phyloP scores from a whole-genome alignment of 2,888 invertebrate genomes.

The Prosapia bicincta region DNA sequence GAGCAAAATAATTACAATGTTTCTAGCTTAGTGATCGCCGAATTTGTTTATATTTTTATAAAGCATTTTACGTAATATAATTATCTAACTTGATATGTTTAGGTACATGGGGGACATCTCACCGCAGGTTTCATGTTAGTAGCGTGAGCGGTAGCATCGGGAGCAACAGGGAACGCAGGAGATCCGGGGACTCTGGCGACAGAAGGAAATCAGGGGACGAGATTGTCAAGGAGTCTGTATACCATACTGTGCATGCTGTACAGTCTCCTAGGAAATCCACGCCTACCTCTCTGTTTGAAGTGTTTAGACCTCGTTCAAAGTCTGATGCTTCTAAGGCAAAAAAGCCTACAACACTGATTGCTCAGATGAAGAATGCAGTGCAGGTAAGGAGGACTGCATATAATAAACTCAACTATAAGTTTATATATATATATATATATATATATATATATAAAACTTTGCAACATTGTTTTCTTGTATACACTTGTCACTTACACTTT shows the following conservation, averaged over 20 bases:
- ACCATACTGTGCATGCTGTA: constrained; percentile 14
- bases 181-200: constrained; percentile 19
- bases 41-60: no score
- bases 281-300: constrained; percentile 62
- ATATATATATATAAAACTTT: no score
- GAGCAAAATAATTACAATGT: no score
- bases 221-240: constrained; percentile 17
- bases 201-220: constrained; percentile 36
- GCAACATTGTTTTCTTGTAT: no score
- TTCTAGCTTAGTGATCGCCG: no score
- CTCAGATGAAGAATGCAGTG: constrained; percentile 80
- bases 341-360: constrained; percentile 62
- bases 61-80: no score
- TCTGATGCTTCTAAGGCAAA: constrained; percentile 63
- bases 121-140: background rate
- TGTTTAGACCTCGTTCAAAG: constrained; percentile 72
- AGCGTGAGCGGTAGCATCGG: background rate
- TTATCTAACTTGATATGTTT: no score
- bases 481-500: no score
- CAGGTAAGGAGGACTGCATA: constrained; percentile 53
- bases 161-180: background rate
- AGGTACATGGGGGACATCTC: constrained; percentile 26
- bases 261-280: constrained; percentile 28
- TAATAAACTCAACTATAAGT: background rate
- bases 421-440: background rate